A percentile compares a stretch with the other conserved stretches of the same genome.
These are phyloP conservation scores for Rhinolophus sinicus DNA, from an alignment of 2,113 vertebrate genomes.

Conservation along the genomic window DNA sequence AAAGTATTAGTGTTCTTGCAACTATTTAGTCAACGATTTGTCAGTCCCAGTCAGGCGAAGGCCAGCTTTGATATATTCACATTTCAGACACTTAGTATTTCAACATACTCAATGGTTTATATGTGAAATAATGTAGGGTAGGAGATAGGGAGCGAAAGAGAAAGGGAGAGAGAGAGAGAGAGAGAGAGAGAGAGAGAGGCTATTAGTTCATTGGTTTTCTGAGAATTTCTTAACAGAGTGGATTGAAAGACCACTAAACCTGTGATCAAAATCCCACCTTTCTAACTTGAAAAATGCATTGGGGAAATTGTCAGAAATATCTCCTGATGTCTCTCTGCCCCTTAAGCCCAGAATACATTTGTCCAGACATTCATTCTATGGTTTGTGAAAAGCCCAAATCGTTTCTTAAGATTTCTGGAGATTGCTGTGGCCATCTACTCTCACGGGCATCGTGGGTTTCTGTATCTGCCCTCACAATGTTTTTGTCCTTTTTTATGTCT, in stretches of 20 bases:
- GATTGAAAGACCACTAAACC: not conserved
- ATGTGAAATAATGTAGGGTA: not conserved
- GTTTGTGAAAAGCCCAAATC: not conserved
- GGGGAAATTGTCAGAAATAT: not conserved
- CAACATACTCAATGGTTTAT: not conserved
- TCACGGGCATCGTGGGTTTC: not conserved
- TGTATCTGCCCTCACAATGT: not conserved
- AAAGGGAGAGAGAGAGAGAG: no score
- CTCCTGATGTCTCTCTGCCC: not conserved
- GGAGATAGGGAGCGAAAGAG: no score
- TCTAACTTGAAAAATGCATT: not conserved
- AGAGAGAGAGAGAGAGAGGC: no score
- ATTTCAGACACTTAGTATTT: not conserved
- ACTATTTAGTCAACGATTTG: not conserved
- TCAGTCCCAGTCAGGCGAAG: not conserved
- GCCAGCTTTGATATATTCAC: not conserved
- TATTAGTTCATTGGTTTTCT: not conserved
- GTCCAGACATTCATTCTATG: not conserved
- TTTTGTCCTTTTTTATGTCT: not conserved
- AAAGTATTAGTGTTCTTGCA: not conserved
- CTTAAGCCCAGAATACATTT: not conserved
- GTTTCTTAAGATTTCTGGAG: not conserved
- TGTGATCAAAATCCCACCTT: not conserved
- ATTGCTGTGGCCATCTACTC: accelerated
- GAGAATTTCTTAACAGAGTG: not conserved